Evolutionary conservation across 2,888 invertebrate species (phyloP).

Genomic region (Conchocele bisecta): DNA sequence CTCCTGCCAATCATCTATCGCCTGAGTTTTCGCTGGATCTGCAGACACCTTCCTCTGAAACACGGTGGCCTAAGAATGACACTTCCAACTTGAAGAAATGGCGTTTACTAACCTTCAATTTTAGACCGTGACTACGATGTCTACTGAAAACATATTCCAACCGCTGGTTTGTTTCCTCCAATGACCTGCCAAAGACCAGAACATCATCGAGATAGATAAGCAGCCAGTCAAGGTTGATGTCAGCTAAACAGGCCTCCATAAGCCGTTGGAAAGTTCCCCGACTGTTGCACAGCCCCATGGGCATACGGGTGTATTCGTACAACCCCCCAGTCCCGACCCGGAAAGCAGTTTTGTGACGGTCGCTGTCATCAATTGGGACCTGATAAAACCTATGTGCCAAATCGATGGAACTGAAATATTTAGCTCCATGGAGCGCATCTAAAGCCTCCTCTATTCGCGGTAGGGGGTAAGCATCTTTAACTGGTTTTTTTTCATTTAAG

Average conservation of each 20-base stretch:
- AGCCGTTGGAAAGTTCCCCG: constrained; percentile 55
- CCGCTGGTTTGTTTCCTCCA: not conserved
- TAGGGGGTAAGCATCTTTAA: constrained; percentile 5
- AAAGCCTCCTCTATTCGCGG: constrained; percentile 1
- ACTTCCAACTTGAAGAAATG: constrained; percentile 16
- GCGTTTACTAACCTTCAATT: too few species aligned
- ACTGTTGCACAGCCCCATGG: constrained; percentile 48
- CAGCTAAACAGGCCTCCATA: constrained; percentile 54
- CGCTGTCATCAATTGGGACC: too few species aligned
- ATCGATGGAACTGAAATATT: constrained; percentile 6
- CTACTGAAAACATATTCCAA: not conserved
- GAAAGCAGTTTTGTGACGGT: constrained; percentile 29
- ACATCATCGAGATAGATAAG: constrained; percentile 59
- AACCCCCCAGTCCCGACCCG: constrained; percentile 18
- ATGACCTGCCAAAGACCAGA: constrained; percentile 33
- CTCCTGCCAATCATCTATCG: not conserved
- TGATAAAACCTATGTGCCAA: too few species aligned
- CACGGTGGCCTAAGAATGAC: not conserved
- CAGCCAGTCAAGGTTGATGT: constrained; percentile 41
- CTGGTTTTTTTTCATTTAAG: constrained; percentile 7
- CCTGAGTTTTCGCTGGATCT: constrained; percentile 1
- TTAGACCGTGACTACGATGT: constrained; percentile 6
- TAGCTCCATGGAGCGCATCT: not conserved
- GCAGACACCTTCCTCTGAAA: not conserved
- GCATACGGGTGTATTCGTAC: constrained; percentile 41